Conservation (phyloP, 2,888 invertebrate genomes). For the Melieria crassipennis region DNA sequence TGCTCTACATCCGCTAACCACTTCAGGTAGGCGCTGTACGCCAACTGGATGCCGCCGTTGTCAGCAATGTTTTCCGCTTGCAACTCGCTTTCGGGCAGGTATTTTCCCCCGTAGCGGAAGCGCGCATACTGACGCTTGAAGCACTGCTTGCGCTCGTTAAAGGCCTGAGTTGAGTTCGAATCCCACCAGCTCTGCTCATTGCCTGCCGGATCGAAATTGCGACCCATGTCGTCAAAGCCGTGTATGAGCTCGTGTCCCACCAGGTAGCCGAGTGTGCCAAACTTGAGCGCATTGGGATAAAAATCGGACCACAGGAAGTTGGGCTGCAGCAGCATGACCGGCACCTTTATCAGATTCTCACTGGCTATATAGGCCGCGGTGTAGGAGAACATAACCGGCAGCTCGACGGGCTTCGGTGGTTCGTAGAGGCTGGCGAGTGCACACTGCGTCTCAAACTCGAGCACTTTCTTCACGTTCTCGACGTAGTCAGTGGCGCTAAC, state of each 20-base stretch:
- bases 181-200: slow-evolving; percentile 53
- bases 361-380: slow-evolving; percentile 45
- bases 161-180: slow-evolving; percentile 45
- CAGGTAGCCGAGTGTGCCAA: slow-evolving; percentile 54
- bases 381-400: slow-evolving; percentile 32
- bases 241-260: slow-evolving; percentile 58
- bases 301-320: slow-evolving; percentile 57
- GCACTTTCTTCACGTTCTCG: slow-evolving; percentile 47
- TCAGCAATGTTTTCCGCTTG: slow-evolving; percentile 61
- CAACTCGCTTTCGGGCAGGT: slow-evolving; percentile 51
- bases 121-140: slow-evolving; percentile 57
- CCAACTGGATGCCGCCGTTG: slow-evolving; percentile 59
- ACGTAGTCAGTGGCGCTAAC: slow-evolving; percentile 47
- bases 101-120: slow-evolving; percentile 51
- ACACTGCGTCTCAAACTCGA: slow-evolving; percentile 32
- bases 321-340: slow-evolving; percentile 55
- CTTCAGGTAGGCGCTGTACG: slow-evolving; percentile 53
- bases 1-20: slow-evolving; percentile 44
- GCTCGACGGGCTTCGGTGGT: slow-evolving; percentile 21
- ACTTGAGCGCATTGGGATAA: slow-evolving; percentile 59
- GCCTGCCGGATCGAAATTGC: slow-evolving; percentile 45
- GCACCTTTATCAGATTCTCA: slow-evolving; percentile 52
- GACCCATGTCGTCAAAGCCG: slow-evolving; percentile 53
- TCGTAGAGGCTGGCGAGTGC: slow-evolving; percentile 34
- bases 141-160: slow-evolving; percentile 51